Evolutionary conservation across 30 jellyfish, hydroid and myxozoan species (phyloP), one percentile per base, ranked within the genome.

Genomic region (Turritopsis rubra): DNA sequence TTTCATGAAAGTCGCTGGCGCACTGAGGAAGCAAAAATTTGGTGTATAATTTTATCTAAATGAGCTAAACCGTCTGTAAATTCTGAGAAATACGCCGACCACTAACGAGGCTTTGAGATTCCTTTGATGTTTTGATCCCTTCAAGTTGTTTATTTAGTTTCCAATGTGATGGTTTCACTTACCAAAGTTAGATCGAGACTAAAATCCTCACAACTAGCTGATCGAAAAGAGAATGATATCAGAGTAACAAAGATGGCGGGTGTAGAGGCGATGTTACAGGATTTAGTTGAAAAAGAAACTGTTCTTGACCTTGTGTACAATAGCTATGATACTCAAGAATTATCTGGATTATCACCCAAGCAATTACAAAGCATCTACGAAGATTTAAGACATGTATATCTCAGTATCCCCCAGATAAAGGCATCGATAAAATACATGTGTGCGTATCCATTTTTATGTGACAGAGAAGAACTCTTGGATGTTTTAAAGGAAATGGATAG

Each of bases 401-500:
- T 90, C 21, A 81, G 81, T 73, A 21, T 82, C 13, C 74, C 90
- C 23, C 97, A 90, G 31, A 90, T 90, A 8, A 81, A 83, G 54
- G 97, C 97, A 31, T 78, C 96, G 8, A 26, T 87, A 21, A 74
- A 68, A 30, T 74, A 75, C 41, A 88, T 87, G 1, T 90, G 97
- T 65, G 97, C 88, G 9, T 75, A 76, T 16, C 82, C 83, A 29
- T 65, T 79, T 8, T 85, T 66, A 13, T 90, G 97, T 73, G 97
- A 90, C 87, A 79, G 84, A 66, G 96, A 86, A 73, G 97, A 90
- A 53, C 73, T 90, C 22, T 54, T 86, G 26, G 97, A 90, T 66
- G 96, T 86, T 22, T 54, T 90, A 53, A 78, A 84, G 52, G 97
- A 90, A 83, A 82, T 90, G 96, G 97, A 90, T 79, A 54, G 97